phyloP scores from a whole-genome alignment of 1,140 invertebrate species.

The Zaprionus taronus region DNA sequence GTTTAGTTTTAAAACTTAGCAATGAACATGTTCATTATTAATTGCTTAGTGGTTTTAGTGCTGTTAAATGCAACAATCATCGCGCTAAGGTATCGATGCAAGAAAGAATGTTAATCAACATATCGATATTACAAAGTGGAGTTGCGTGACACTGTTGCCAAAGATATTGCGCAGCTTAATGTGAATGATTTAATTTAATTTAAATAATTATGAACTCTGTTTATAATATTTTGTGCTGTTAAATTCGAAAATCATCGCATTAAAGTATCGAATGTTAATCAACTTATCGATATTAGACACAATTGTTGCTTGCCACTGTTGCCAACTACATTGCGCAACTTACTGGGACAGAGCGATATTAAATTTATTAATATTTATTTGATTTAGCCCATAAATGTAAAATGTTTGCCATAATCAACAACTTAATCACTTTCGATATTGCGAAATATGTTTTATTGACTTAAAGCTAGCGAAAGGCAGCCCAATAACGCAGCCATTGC shows the following conservation, averaged over 20 bases:
- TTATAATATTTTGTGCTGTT: neutral
- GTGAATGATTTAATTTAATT: neutral
- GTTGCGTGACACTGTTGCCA: too few relatives aligned
- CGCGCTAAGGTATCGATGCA: too few relatives aligned
- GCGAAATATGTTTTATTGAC: constrained; percentile 17
- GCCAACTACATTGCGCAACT: neutral
- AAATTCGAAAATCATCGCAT: neutral
- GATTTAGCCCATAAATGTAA: neutral
- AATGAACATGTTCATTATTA: too few relatives aligned
- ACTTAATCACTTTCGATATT: constrained; percentile 10
- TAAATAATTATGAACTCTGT: neutral
- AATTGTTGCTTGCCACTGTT: neutral
- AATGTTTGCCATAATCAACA: neutral
- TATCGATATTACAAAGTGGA: too few relatives aligned
- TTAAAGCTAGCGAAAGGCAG: constrained; percentile 16
- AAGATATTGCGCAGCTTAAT: too few relatives aligned
- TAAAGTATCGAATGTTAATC: neutral
- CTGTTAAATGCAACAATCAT: too few relatives aligned
- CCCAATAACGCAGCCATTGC: constrained; percentile 42
- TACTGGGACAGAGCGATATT: neutral
- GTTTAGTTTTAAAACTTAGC: too few relatives aligned
- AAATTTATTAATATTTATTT: neutral
- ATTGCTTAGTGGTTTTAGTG: too few relatives aligned
- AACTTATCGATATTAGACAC: neutral
- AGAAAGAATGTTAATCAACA: too few relatives aligned